Base-by-base conservation (phyloP, 2,888 invertebrate species). In the Ornithoptera alexandrae region DNA sequence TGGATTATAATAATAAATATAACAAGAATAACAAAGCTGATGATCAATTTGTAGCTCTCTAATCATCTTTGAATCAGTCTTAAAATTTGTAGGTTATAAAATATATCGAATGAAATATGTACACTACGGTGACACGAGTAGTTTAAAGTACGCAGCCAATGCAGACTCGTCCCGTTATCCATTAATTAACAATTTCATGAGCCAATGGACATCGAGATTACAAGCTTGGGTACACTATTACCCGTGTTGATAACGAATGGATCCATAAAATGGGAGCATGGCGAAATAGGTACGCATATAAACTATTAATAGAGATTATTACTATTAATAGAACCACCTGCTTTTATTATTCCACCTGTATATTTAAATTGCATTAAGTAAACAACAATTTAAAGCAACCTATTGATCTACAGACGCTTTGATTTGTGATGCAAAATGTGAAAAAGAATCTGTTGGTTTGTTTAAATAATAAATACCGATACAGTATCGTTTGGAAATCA, bases 151-250 rank as follows among this genome's bases (percentile, higher is more conserved):
- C 56, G 20, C n/a, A 58, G 57, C 57, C 65, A 73, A 60, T 46
- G 59, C 63, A 53, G 66, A 68, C 69, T 72, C 74, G 73, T 73
- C 72, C 67, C 74, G 68, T 72, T 77, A 76, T 77, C 72, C 74
- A 79, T 80, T 85, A 84, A 85, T 85, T 82, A 84, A 83, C 83
- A 81, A 81, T 84, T 86, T 85, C 81, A 83, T 79, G 85, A 81
- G 74, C 76, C 78, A 78, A 72, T 74, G 79, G 76, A 75, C 77
- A 74, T 70, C 73, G 75, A 75, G 76, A 79, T 78, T 79, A 76
- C 73, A 67, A 68, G 68, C 70, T 72, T 75, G 74, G 68, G 75
- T 79, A 77, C 75, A 72, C 78, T 76, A 79, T 81, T 79, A 83
- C 80, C 78, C 78, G 77, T 76, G 76, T 77, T 77, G 76, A 79